Evolutionary conservation across 1,140 invertebrate genomes (phyloP).

Genomic region (Psix sp.): DNA sequence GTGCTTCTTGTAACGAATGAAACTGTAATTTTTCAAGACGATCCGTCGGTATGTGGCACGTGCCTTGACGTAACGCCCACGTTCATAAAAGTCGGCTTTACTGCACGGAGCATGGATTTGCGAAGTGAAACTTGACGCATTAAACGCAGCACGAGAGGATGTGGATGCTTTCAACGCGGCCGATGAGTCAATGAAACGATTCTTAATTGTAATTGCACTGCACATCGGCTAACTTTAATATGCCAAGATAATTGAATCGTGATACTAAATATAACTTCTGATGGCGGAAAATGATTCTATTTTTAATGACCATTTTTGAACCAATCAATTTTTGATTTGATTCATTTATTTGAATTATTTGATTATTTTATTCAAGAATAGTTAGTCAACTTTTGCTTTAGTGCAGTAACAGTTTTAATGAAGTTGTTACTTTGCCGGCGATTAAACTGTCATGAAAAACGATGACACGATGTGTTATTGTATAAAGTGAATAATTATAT

Average conservation of each 20-base stretch:
- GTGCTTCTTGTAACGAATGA: conserved; percentile 41
- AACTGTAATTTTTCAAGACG: conserved; percentile 64
- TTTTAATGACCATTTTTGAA: too few species aligned
- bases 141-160: conserved; percentile 69
- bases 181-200: conserved; percentile 59
- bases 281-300: too few species aligned
- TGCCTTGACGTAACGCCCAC: conserved; percentile 69
- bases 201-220: conserved; percentile 55
- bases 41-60: conserved; percentile 64
- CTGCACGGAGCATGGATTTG: conserved; percentile 67
- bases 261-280: conserved; percentile 30
- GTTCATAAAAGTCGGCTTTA: conserved; percentile 67
- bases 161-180: conserved; percentile 64
- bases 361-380: too few species aligned
- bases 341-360: too few species aligned
- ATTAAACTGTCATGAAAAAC: too few species aligned
- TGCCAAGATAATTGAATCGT: conserved; percentile 30
- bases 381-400: too few species aligned
- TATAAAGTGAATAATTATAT: too few species aligned
- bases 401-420: too few species aligned
- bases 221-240: conserved; percentile 31
- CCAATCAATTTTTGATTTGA: too few species aligned
- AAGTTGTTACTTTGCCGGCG: too few species aligned
- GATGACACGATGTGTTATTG: too few species aligned
- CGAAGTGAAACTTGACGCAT: conserved; percentile 72